Percentiles rank a stretch among this genome's conserved stretches.
phyloP scores from a whole-genome alignment of 2,113 vertebrate genomes.

The Bambusicola thoracicus region DNA sequence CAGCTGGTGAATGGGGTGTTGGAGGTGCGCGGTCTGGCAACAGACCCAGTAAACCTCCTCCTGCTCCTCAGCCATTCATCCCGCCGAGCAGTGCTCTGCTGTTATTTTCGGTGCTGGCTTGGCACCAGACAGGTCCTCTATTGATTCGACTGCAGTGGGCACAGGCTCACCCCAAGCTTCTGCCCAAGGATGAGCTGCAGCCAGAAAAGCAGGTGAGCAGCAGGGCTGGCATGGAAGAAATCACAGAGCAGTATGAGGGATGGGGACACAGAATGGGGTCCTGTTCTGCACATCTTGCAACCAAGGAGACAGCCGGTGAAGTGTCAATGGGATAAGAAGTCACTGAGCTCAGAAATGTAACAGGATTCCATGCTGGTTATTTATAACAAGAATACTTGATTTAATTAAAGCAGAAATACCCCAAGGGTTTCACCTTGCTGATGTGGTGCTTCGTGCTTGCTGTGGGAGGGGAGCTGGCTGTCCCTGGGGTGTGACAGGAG shows the following conservation, averaged over 20 bases:
- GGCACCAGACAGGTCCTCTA: not conserved
- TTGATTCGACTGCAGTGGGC: not conserved
- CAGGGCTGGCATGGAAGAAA: not conserved
- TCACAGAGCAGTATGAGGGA: fast-evolving
- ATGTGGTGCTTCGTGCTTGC: not conserved
- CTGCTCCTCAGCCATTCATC: not conserved
- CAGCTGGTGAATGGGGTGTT: not conserved
- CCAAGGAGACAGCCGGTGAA: not conserved
- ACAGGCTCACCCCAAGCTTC: not conserved
- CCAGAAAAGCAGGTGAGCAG: not conserved
- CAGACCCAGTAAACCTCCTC: not conserved
- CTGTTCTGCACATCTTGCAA: fast-evolving
- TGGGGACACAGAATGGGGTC: not conserved
- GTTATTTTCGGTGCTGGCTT: not conserved
- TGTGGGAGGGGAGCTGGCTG: too few relatives aligned
- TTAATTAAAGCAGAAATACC: slow-evolving; percentile 17
- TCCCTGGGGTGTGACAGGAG: too few relatives aligned
- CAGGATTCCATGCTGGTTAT: not conserved
- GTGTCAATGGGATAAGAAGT: not conserved
- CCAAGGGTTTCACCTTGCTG: not conserved
- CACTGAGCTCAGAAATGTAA: not conserved
- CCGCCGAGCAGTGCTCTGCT: fast-evolving
- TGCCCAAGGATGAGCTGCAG: not conserved
- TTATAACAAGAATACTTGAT: not conserved
- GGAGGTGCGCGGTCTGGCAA: not conserved